Evolutionary conservation across 2,113 vertebrate species (phyloP), one percentile per base, ranked within the genome.

Genomic region (Fregata magnificens): DNA sequence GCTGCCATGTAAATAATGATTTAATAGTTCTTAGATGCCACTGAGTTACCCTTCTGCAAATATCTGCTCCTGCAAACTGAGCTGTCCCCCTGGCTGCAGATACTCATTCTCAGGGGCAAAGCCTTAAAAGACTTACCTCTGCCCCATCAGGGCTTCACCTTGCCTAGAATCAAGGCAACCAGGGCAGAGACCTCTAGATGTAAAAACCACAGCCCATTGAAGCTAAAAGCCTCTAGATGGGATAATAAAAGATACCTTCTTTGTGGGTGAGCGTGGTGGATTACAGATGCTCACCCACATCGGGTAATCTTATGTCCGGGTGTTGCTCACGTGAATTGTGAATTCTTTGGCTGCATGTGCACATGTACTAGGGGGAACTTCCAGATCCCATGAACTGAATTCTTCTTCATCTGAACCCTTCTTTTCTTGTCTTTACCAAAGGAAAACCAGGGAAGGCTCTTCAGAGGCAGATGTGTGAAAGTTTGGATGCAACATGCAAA

Each of bases 171-270:
- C 45, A 71, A 40, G 81, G 56, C 19, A 65, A 44, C 5, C 13
- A 38, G 61, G 31, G 36, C 70, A 96, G 81, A 82, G 73, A 71
- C 52, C 65, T 92, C 36, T 44, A 32, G 52, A 28, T 65, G 40
- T 79, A 26, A n/a, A 84, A 89, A 55, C 84, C 70, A 82, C 66
- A 85, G 21, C 61, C 36, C 78, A 69, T 16, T 82, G 84, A 82
- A 79, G 62, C 52, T 72, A 36, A 55, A 95, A 82, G 78, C 47
- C 91, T 82, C 5, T 34, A 36, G 66, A 79, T 69, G 52, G 89
- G 70, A 59, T 87, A 84, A 80, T 72, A 79, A 93, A 93, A 94
- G 69, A 72, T n/a, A 17, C 70, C 49, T 11, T 82, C 47, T 59
- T 12, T 85, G 70, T 45, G 70, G 73, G 63, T 62, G 82, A 71